These are phyloP conservation scores for Perithous albicinctus DNA, from an alignment of 2,888 invertebrate genomes.

Conservation along the genomic window DNA sequence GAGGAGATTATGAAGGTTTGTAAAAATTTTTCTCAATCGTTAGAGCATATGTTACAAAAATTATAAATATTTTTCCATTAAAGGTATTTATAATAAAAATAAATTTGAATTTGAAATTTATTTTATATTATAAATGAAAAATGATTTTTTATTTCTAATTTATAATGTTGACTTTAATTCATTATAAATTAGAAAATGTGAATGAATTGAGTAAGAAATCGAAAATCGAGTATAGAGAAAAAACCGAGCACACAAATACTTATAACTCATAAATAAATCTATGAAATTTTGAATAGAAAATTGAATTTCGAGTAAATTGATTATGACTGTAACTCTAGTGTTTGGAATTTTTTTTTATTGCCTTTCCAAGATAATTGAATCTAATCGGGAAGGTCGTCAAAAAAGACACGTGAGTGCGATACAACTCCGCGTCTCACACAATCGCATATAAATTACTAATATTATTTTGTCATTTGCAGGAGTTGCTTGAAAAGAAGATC, in stretches of 20 bases:
- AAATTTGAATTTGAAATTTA: too few species aligned
- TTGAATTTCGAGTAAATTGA: not conserved
- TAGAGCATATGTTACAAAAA: not conserved
- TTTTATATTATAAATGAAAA: too few species aligned
- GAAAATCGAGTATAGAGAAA: not conserved
- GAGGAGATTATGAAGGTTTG: constrained; percentile 88
- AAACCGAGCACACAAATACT: not conserved
- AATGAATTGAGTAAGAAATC: not conserved
- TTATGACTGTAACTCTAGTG: constrained; percentile 1
- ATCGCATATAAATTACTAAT: constrained; percentile 1
- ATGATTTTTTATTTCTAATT: too few species aligned
- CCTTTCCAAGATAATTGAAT: constrained; percentile 64
- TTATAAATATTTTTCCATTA: too few species aligned
- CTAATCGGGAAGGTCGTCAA: constrained; percentile 68
- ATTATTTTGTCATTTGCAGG: constrained; percentile 76
- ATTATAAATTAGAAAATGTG: too few species aligned
- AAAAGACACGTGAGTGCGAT: constrained; percentile 68
- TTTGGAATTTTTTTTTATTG: constrained; percentile 48
- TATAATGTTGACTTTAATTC: too few species aligned
- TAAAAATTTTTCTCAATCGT: not conserved
- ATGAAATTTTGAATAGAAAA: constrained; percentile 3
- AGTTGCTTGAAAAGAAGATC: constrained; percentile 84
- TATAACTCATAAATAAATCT: not conserved
- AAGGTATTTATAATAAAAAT: too few species aligned
- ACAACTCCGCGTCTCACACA: constrained; percentile 41